Conservation (phyloP, 2,797 vertebrate genomes). For the Cygnus olor region DNA sequence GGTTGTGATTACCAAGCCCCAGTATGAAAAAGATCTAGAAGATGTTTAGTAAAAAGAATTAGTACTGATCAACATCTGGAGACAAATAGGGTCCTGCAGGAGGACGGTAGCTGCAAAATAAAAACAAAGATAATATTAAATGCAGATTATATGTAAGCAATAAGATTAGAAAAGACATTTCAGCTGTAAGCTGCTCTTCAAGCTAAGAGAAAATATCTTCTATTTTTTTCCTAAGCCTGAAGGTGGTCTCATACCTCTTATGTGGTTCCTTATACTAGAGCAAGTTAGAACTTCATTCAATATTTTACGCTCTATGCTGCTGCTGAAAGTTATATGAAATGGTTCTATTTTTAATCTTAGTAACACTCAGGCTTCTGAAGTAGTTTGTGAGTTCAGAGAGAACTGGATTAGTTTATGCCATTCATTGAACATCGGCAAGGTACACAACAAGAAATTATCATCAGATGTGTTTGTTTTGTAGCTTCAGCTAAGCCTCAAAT, state of each 20-base stretch:
- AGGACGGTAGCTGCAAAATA: constrained; percentile 28
- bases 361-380: not conserved
- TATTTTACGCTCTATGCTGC: not conserved
- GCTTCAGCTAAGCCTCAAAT: not conserved
- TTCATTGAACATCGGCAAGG: not conserved
- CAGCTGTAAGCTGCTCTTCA: constrained; percentile 17
- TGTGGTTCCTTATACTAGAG: not conserved
- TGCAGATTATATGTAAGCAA: constrained; percentile 8
- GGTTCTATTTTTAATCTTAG: constrained; percentile 4
- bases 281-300: constrained; percentile 48
- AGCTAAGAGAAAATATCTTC: constrained; percentile 27
- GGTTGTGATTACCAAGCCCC: not conserved
- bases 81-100: not conserved
- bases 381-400: constrained; percentile 12
- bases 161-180: constrained; percentile 18
- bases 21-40: not conserved
- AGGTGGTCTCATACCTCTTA: not conserved
- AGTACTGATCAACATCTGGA: constrained; percentile 3
- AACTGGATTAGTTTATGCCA: not conserved
- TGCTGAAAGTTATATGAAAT: not conserved
- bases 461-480: not conserved
- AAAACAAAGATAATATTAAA: constrained; percentile 39
- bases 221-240: not conserved
- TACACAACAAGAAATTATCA: not conserved
- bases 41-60: not conserved